These are phyloP conservation scores for Ciconia boyciana DNA, from an alignment of 2,113 vertebrate species.

Conservation along the genomic window DNA sequence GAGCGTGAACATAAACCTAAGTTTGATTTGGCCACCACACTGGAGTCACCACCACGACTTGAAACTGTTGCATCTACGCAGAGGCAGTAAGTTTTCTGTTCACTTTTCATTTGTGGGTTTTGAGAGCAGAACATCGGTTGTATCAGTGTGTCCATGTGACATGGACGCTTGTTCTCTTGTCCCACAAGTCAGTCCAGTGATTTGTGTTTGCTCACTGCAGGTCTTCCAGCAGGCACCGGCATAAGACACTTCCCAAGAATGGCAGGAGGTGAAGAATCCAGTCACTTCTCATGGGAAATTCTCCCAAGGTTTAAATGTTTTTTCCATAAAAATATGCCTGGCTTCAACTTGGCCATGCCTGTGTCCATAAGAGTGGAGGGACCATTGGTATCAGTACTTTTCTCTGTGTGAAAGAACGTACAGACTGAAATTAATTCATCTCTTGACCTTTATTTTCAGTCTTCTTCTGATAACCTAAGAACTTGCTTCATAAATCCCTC, in stretches of 20 bases:
- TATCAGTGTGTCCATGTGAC: not conserved
- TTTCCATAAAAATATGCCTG: not conserved
- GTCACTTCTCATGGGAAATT: not conserved
- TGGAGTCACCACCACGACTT: not conserved
- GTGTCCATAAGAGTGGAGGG: not conserved
- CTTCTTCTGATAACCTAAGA: slow-evolving; percentile 35
- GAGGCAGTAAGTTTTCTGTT: not conserved
- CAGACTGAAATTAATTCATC: not conserved
- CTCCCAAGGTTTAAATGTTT: not conserved
- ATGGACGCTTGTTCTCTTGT: not conserved
- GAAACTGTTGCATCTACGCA: not conserved
- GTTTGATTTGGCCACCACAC: not conserved
- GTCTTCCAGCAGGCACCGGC: not conserved
- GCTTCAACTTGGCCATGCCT: not conserved
- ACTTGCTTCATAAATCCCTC: slow-evolving; percentile 35
- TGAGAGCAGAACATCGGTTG: fast-evolving
- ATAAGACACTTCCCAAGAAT: not conserved
- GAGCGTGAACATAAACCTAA: not conserved
- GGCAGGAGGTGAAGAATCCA: not conserved
- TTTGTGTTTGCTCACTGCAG: not conserved
- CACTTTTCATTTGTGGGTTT: not conserved
- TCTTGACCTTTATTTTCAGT: slow-evolving; percentile 3
- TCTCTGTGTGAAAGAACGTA: not conserved
- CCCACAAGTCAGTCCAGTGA: not conserved
- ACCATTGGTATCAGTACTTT: not conserved